phyloP scores from a whole-genome alignment of 2,888 invertebrate genomes.

The Petrophora chlorosata region DNA sequence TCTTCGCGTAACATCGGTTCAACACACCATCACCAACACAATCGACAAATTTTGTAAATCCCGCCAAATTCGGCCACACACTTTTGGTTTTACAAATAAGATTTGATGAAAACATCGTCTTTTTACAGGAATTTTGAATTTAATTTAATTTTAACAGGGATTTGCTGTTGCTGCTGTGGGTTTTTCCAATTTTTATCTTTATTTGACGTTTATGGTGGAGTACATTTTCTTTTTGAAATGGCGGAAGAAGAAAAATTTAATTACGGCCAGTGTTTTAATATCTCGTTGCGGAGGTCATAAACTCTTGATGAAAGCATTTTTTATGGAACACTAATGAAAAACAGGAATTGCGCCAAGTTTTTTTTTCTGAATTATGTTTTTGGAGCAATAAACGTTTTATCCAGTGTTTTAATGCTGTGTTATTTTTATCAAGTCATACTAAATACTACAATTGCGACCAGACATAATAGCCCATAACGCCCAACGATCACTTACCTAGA shows the following conservation, averaged over 20 bases:
- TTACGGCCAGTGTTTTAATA: conserved; percentile 31
- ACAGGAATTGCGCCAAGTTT: too few relatives aligned
- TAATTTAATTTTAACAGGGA: conserved; percentile 32
- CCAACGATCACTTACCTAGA: too few relatives aligned
- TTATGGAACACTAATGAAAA: conserved; percentile 12
- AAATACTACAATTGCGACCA: too few relatives aligned
- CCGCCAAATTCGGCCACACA: conserved; percentile 42
- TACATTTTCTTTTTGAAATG: conserved; percentile 7
- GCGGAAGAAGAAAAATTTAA: conserved; percentile 21
- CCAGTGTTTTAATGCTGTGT: too few relatives aligned
- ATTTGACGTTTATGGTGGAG: conserved; percentile 30
- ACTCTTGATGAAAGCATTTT: conserved; percentile 11
- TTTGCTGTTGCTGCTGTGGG: conserved; percentile 44
- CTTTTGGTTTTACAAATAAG: conserved; percentile 42
- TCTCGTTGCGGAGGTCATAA: conserved; percentile 14
- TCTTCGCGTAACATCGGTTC: conserved; percentile 52
- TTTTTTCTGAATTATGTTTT: too few relatives aligned
- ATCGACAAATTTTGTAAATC: conserved; percentile 30
- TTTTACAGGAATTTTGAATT: conserved; percentile 35
- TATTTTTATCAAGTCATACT: too few relatives aligned
- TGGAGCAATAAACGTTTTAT: too few relatives aligned
- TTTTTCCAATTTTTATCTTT: conserved; percentile 37
- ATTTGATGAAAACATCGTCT: conserved; percentile 35
- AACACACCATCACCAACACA: conserved; percentile 29
- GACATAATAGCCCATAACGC: too few relatives aligned